Base-by-base conservation (phyloP, 2,888 invertebrate species). In the Fabriciana adippe region DNA sequence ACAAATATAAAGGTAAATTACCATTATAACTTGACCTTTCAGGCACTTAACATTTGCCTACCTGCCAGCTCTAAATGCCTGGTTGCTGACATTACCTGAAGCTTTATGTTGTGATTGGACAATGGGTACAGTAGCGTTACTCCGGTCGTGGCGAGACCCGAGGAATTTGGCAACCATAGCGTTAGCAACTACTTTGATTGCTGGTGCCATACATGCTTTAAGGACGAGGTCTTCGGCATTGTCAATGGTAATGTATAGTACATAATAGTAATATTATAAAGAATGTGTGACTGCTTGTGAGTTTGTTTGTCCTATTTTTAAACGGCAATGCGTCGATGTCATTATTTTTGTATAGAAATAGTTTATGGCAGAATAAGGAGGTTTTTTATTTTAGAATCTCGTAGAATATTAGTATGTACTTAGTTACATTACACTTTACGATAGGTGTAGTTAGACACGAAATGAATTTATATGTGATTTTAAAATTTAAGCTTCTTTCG, bases 61-160 rank as follows among this genome's bases (percentile, higher is more conserved):
- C 91, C 94, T 99, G 75, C 95, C 98, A 72, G 96, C 97, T 63
- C 94, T 98, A 74, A 99, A 99, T 90, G 93, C 96, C 65, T 98
- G 98, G 97, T 93, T 99, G 74, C 93, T 99, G 74, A 93, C 98
- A 64, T 95, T 97, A 80, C 99, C 99, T 2, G 96, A 96, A 76
- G 95, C 97, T 76, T 93, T 99, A 66, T 99, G 99, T 91, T 99
- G 99, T 88, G 99, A 99, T 92, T 99, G 99, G 99, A 99, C 99
- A 56, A 99, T 99, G 99, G 99, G 97, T 64, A 98, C 98, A 8
- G 96, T 99, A 67, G 97, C 98, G 0, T 88, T 99, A 66, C 93
- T 99, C 57, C 95, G 95, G 76, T 95, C 96, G 50, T 94, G 97
- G 83, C 81, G 94, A 6, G 99, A 99, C 88, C 88, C 94, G 0